Base-by-base conservation (phyloP, 2,797 vertebrate species). In the Acanthis flammea region DNA sequence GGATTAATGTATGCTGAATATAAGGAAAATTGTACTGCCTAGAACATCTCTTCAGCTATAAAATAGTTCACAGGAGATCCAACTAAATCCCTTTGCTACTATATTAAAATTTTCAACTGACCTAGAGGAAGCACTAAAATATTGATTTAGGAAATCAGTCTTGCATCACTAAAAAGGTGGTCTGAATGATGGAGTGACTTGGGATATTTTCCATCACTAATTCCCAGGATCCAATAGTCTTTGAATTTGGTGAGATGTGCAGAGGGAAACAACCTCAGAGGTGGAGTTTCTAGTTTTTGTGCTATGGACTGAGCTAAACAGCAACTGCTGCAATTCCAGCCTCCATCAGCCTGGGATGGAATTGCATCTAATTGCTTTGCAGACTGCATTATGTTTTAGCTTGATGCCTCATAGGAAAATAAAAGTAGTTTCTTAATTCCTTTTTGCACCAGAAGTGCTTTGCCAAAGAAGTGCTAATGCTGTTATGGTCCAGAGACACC, bases 111-210 rank as follows among this genome's bases (percentile, higher is more conserved):
- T 90, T 91, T 88, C 68, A 83, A 42, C 47, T 75, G 81, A 83
- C 87, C 84, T 89, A 68, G 61, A 92, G 66, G 62, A 93, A 92
- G 74, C n/a, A 71, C 35, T 93, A 35, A 74, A 88, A 89, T 93
- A 88, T 24, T 95, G 86, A 93, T 93, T 95, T 75, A 80, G 75
- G 45, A 90, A 51, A 83, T 33, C 17, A 80, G 31, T 41, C 50
- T 80, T 90, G 72, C 75, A 92, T 92, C 55, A 80, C 68, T 86
- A 66, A 93, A 60, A 68, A 75, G 65, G 7, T 62, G n/a, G 5
- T 68, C 66, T 88, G 87, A 80, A 65, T 72, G 47, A 74, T 60
- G 48, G 76, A 62, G 48, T 60, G 30, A 30, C 42, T 60, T 19
- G 33, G 17, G 10, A 31, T 94, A 30, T 74, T 91, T 81, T 54